Base-by-base conservation (phyloP, 2,888 invertebrate genomes). In the Phymatocera aterrima region DNA sequence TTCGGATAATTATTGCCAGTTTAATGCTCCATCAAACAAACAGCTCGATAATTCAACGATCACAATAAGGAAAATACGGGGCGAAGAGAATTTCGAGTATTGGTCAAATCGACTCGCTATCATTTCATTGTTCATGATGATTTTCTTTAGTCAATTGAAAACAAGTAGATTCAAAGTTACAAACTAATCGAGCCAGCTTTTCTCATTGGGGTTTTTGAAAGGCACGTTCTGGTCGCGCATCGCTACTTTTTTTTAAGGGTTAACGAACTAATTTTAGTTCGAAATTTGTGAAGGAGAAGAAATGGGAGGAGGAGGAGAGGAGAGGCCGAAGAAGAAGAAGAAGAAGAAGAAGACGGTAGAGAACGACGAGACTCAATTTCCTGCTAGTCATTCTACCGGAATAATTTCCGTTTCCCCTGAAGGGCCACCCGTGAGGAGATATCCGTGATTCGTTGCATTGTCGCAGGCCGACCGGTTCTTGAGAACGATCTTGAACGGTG, bases 1-100 rank as follows among this genome's bases (percentile, higher is more conserved):
- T 78, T 34, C 18, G 40, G 68, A 57, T 78, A 78, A 78, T 78
- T 60, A 78, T 78, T 78, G 70, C 68, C 78, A 72, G 75, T 51
- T 54, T 65, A 64, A 78, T 74, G 78, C 65, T 48, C 43, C 57
- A 65, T 60, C 24, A 61, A 68, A 51, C 65, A 74, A 61, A 40
- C 40, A 65, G 51, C 57, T 24, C 37, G 40, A 40, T 12, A 75
- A 21, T 51, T 57, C 40, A 10, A 31, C 18, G 37, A 28, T 43
- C 46, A 8, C 10, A n/a, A 72, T 18, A 21, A 10, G 68, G 40
- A 24, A 15, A 68, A 12, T 24, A 8, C 15, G 18, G 37, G 18
- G 34, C 61, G 37, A 18, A 40, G 37, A 34, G 24, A 3, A 10
- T 61, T 12, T 0, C 3, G 5, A 28, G 8, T n/a, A 15, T 1